These are phyloP conservation scores for Yponomeuta sedellus DNA, from an alignment of 2,888 invertebrate genomes.

Conservation along the genomic window DNA sequence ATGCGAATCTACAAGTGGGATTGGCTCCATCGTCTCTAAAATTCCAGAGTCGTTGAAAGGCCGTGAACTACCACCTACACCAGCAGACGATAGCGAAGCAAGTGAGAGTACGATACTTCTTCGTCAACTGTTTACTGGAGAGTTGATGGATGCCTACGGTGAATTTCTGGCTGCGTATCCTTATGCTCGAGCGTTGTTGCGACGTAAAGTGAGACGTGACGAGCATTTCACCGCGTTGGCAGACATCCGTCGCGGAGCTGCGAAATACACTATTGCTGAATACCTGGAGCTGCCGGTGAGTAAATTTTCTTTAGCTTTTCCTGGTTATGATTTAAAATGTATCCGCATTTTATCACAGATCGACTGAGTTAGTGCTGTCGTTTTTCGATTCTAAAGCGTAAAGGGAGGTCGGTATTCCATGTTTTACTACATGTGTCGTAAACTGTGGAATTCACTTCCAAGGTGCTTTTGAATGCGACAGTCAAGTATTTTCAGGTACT, in stretches of 20 bases:
- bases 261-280: conserved; percentile 78
- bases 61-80: conserved; percentile 58
- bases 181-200: conserved; percentile 76
- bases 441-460: conserved; percentile 20
- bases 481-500: too few species aligned
- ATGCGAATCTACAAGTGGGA: conserved; percentile 67
- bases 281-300: conserved; percentile 83
- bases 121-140: conserved; percentile 78
- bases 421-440: conserved; percentile 29
- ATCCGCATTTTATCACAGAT: conserved; percentile 44
- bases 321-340: conserved; percentile 17
- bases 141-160: conserved; percentile 80
- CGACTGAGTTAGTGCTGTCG: background rate
- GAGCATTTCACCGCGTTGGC: conserved; percentile 82
- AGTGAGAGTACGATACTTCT: conserved; percentile 65
- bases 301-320: conserved; percentile 29
- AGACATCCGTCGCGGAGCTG: conserved; percentile 79
- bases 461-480: background rate
- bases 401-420: conserved; percentile 20
- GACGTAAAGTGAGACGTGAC: conserved; percentile 78
- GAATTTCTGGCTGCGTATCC: conserved; percentile 79
- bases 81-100: conserved; percentile 33
- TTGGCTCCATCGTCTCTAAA: conserved; percentile 57
- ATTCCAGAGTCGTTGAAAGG: conserved; percentile 55
- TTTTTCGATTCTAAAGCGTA: background rate